These are phyloP conservation scores for Picathartes gymnocephalus DNA, from an alignment of 2,113 vertebrate species.

Conservation along the genomic window DNA sequence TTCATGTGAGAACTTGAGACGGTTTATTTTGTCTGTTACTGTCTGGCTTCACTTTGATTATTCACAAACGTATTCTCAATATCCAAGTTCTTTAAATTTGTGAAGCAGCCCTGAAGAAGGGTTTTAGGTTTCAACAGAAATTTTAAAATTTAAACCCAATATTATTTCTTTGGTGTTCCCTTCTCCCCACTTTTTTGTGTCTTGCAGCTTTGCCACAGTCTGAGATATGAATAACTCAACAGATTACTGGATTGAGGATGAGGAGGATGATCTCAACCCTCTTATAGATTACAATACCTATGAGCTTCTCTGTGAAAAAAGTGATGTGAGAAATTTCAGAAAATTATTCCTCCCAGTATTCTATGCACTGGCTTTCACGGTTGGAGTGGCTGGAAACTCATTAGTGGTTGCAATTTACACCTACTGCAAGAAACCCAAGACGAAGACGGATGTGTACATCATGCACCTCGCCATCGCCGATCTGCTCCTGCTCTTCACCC, in stretches of 20 bases:
- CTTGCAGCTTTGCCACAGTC: constrained; percentile 49
- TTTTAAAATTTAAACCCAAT: neutral
- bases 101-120: neutral
- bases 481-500: constrained; percentile 84
- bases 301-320: constrained; percentile 81
- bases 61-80: neutral
- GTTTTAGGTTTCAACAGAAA: neutral
- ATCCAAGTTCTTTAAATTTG: neutral
- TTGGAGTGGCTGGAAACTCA: constrained; percentile 84
- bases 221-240: constrained; percentile 60
- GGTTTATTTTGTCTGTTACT: neutral
- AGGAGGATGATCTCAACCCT: constrained; percentile 67
- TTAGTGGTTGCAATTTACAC: constrained; percentile 82
- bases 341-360: constrained; percentile 82
- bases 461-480: constrained; percentile 88
- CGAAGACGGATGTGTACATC: constrained; percentile 83
- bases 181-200: neutral
- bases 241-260: constrained; percentile 65
- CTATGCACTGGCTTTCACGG: constrained; percentile 77
- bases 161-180: neutral
- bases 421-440: constrained; percentile 84
- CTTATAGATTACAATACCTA: constrained; percentile 82
- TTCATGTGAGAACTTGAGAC: neutral
- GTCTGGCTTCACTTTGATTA: neutral
- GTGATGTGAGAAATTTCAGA: constrained; percentile 81